phyloP scores from a whole-genome alignment of 2,888 invertebrate species.

The Amphipyra tragopoginis region DNA sequence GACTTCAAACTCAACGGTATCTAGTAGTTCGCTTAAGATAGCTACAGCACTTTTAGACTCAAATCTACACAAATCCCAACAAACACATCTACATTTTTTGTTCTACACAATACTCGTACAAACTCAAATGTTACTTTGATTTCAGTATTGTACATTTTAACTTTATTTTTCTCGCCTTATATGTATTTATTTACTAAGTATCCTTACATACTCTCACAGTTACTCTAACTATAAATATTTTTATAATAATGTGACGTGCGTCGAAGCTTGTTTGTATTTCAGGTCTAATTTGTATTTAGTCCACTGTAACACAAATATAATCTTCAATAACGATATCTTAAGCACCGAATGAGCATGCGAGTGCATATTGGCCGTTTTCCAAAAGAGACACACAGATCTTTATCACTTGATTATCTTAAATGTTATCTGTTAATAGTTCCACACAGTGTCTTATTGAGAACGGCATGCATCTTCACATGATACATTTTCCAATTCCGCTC shows the following conservation, averaged over 20 bases:
- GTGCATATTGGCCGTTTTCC: constrained; percentile 70
- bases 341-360: constrained; percentile 86
- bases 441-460: constrained; percentile 43
- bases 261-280: constrained; percentile 75
- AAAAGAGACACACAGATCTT: constrained; percentile 49
- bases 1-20: constrained; percentile 18
- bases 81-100: constrained; percentile 47
- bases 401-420: constrained; percentile 24
- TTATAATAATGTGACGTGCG: constrained; percentile 62
- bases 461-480: constrained; percentile 51
- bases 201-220: constrained; percentile 56
- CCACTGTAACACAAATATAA: constrained; percentile 70
- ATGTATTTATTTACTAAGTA: constrained; percentile 65
- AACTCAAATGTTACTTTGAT: constrained; percentile 57
- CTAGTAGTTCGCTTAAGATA: constrained; percentile 62
- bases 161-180: constrained; percentile 67
- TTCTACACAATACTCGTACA: constrained; percentile 59
- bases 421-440: constrained; percentile 27
- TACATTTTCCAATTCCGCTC: constrained; percentile 64
- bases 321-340: constrained; percentile 65
- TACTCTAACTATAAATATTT: constrained; percentile 58
- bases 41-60: constrained; percentile 59
- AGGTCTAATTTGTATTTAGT: constrained; percentile 75
- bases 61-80: constrained; percentile 47
- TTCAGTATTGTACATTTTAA: constrained; percentile 69